Base-by-base conservation (phyloP, 2,797 vertebrate species). In the Hydrolagus colliei region DNA sequence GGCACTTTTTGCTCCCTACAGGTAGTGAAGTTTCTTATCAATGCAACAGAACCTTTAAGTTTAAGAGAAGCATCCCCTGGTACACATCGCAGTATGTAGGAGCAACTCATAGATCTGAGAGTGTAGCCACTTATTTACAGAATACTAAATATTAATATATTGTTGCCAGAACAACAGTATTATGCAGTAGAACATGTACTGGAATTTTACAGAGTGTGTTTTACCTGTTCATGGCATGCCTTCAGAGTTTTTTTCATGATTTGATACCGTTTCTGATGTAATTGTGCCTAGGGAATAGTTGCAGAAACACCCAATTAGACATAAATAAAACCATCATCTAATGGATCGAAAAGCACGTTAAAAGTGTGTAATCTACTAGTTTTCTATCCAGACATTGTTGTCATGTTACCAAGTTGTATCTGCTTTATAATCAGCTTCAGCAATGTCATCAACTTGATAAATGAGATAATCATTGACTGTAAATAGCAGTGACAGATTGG, bases 361-460 rank as follows among this genome's bases (percentile, higher is more conserved):
- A 82, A 67, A 20, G 20, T 65, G 14, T 5, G 16, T 13, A 9
- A 35, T 68, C 41, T 41, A 16, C 32, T 84, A 68, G 9, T 84
- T 84, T 71, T 11, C 79, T 2, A 20, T 18, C 41, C 16, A 0
- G 0, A 35, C 16, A 27, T 84, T 82, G 63, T 16, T 68, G 22
- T 27, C 63, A 35, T 82, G 35, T 67, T 82, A 67, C 14, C 3
- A 35, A 82, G 3, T 41, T 82, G 8, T 32, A 65, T 68, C 32
- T 27, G 3, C 78, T 16, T 67, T 14, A 67, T 82, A 63, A 27
- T 63, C 7, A 20, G 63, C 63, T 79, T 79, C n/a, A 79, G 88
- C 88, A 89, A 89, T 93, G 93, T 91, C 92, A 93, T 94, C 93
- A 92, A 91, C 88, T 89, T 94, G 93, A 94, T 92, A 91, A 93